Evolutionary conservation across 2,888 invertebrate species (phyloP).

Genomic region (Brachylomia viminalis): DNA sequence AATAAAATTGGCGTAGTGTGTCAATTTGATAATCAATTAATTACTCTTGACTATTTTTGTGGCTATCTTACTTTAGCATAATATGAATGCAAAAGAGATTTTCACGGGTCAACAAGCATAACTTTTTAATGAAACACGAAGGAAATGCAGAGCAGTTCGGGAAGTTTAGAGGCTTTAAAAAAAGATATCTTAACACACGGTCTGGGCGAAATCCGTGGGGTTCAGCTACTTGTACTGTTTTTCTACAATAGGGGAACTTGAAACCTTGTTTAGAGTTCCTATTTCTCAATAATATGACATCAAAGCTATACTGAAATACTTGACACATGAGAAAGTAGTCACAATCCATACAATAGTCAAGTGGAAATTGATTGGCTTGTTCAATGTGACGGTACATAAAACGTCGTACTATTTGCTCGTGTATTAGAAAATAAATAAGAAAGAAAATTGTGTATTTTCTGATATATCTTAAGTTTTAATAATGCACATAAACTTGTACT

Average conservation of each 20-base stretch:
- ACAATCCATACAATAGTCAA: slow-evolving; percentile 4
- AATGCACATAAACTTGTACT: slow-evolving; percentile 9
- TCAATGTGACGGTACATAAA: slow-evolving; percentile 25
- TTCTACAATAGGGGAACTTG: neutral
- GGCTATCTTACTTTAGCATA: neutral
- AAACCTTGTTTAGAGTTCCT: neutral
- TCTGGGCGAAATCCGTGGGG: neutral
- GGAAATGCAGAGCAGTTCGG: neutral
- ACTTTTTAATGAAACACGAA: neutral
- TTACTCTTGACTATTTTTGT: neutral
- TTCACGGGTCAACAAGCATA: neutral
- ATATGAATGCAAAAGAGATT: neutral
- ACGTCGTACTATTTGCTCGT: slow-evolving; percentile 22
- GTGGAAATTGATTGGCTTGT: slow-evolving; percentile 4
- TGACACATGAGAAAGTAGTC: neutral
- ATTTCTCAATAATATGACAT: neutral
- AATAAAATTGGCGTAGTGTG: neutral
- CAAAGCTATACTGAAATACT: neutral
- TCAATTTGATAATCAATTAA: neutral
- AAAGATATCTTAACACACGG: neutral
- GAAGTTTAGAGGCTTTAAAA: neutral
- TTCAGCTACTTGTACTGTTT: neutral
- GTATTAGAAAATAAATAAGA: slow-evolving; percentile 33
- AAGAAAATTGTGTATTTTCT: slow-evolving; percentile 28
- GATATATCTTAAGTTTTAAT: slow-evolving; percentile 36